These are phyloP conservation scores for Willisornis vidua DNA, from an alignment of 2,113 vertebrate species.

Conservation along the genomic window DNA sequence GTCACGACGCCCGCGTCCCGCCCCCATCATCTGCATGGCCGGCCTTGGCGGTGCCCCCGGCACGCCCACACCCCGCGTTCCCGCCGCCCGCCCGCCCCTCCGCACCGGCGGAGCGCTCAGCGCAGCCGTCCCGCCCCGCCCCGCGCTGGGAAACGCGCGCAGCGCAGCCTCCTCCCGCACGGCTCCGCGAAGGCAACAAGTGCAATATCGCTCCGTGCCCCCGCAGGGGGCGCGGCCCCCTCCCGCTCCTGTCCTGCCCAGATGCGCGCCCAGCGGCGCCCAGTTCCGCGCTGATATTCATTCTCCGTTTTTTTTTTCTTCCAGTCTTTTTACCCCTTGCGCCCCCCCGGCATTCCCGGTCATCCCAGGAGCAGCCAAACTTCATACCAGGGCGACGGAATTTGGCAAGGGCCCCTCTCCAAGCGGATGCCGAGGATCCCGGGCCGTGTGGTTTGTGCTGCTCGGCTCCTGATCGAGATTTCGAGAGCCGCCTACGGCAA, in stretches of 20 bases:
- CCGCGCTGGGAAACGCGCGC: not conserved
- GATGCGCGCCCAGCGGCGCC: not conserved
- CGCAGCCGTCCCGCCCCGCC: not conserved
- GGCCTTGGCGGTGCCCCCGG: slow-evolving; percentile 20
- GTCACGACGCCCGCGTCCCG: slow-evolving; percentile 79
- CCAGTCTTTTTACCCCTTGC: not conserved
- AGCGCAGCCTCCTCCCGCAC: not conserved
- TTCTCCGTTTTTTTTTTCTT: not conserved
- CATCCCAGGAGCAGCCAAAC: not conserved
- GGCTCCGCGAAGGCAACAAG: not conserved
- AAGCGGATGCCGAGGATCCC: slow-evolving; percentile 17
- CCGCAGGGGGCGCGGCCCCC: not conserved
- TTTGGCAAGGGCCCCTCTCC: not conserved
- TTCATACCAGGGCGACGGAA: slow-evolving; percentile 12
- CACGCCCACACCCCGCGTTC: not conserved
- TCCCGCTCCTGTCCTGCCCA: not conserved
- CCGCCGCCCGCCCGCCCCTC: not conserved
- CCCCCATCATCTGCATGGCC: slow-evolving; percentile 59
- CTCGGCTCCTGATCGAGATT: not conserved
- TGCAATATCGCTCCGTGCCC: not conserved
- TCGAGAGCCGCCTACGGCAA: not conserved
- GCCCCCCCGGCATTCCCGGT: not conserved
- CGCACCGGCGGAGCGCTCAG: not conserved
- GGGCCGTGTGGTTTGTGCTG: not conserved
- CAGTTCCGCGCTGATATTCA: not conserved